These are phyloP conservation scores for Tetragnatha montana DNA, from an alignment of 2,888 invertebrate genomes.

Conservation along the genomic window DNA sequence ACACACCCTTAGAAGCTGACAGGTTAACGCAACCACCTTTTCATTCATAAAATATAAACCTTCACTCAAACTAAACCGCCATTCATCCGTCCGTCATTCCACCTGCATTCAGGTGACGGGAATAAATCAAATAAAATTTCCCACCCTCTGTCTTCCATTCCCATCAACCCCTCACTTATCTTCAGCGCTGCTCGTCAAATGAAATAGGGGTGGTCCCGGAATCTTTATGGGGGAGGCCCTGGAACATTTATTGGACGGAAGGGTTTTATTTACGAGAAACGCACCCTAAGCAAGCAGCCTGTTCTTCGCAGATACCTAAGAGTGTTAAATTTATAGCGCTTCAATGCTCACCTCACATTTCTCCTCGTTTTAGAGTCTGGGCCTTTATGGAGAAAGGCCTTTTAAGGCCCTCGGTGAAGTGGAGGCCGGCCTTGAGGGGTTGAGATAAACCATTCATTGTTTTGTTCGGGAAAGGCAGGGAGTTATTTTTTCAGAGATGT, in stretches of 20 bases:
- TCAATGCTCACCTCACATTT: constrained; percentile 7
- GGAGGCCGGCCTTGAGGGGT: not conserved
- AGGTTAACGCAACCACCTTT: no score
- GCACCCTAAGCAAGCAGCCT: constrained; percentile 7
- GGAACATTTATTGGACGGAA: constrained; percentile 16
- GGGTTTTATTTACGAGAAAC: constrained; percentile 31
- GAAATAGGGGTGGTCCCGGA: not conserved
- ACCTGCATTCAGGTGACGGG: not conserved
- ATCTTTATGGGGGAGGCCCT: not conserved
- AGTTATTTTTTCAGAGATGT: not conserved
- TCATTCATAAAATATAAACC: no score
- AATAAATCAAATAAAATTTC: constrained; percentile 1
- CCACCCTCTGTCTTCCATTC: not conserved
- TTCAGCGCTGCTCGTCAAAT: not conserved
- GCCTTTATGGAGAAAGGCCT: not conserved
- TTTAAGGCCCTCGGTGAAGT: constrained; percentile 4
- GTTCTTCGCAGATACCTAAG: constrained; percentile 30
- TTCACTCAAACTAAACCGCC: not conserved
- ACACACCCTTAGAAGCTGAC: no score
- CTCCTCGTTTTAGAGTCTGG: not conserved
- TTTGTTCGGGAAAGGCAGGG: not conserved
- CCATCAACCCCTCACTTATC: not conserved
- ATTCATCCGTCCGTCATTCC: not conserved
- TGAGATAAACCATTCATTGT: constrained; percentile 13
- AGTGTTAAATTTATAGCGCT: constrained; percentile 35